phyloP scores from a whole-genome alignment of 92 coral and sea anemone genomes.

The Epizoanthus stellaris region DNA sequence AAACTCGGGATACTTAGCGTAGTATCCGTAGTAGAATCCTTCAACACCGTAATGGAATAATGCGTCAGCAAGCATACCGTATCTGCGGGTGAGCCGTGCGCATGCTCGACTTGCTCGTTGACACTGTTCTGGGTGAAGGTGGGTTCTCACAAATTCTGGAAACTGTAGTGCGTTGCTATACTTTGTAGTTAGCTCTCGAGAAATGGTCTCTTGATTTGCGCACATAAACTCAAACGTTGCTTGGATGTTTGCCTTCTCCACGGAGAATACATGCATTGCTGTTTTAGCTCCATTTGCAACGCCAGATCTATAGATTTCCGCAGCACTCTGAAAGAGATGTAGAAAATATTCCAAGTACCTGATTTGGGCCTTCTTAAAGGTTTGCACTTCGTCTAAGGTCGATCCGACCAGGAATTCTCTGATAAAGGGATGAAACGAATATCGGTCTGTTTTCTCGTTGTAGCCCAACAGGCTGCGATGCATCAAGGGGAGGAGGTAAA shows the following conservation, averaged over 20 bases:
- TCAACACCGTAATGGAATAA: neutral
- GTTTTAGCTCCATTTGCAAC: neutral
- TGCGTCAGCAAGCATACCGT: slow-evolving; percentile 8
- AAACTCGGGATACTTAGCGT: neutral
- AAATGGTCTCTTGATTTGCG: neutral
- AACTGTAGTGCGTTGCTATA: neutral
- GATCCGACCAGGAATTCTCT: neutral
- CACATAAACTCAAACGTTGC: slow-evolving; percentile 15
- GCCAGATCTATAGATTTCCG: neutral
- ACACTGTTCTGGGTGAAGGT: neutral
- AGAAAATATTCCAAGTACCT: neutral
- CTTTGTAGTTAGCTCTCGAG: neutral
- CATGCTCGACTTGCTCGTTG: neutral
- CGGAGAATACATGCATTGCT: neutral
- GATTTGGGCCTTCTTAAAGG: neutral
- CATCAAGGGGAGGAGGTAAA: slow-evolving; percentile 15
- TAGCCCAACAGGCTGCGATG: slow-evolving; percentile 6
- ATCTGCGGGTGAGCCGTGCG: neutral
- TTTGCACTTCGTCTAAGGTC: neutral
- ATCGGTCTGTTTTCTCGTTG: slow-evolving; percentile 4
- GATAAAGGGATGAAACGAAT: slow-evolving; percentile 4
- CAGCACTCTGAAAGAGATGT: neutral
- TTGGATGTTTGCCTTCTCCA: slow-evolving; percentile 3
- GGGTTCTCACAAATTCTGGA: neutral
- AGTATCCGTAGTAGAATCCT: slow-evolving; percentile 6